Evolutionary conservation across 2,888 invertebrate species (phyloP).

Genomic region (Agonopterix arenella): DNA sequence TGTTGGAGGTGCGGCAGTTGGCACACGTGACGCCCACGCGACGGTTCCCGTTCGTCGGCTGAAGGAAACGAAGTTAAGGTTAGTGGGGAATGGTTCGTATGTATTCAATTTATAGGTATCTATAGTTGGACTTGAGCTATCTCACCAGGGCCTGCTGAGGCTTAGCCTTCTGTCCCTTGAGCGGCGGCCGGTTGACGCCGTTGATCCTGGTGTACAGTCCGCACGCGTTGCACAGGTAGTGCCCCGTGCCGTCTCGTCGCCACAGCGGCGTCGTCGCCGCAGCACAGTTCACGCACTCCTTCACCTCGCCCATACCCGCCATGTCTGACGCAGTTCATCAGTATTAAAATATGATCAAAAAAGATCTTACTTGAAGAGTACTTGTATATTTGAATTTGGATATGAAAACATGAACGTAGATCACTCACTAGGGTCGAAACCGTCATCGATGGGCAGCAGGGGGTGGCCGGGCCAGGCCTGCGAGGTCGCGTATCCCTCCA

Average conservation of each 20-base stretch:
- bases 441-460: constrained; percentile 64
- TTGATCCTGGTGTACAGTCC: constrained; percentile 91
- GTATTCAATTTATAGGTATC: too few relatives aligned
- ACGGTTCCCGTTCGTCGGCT: constrained; percentile 78
- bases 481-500: constrained; percentile 56
- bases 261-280: constrained; percentile 96
- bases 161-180: constrained; percentile 81
- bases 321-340: constrained; percentile 33
- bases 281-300: constrained; percentile 96
- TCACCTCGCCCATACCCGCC: constrained; percentile 78
- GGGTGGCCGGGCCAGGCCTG: constrained; percentile 67
- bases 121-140: neutral
- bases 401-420: neutral
- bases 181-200: constrained; percentile 84
- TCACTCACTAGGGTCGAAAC: constrained; percentile 64
- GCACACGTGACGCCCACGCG: constrained; percentile 91
- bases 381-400: neutral
- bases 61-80: constrained; percentile 9
- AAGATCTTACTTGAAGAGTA: neutral
- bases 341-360: neutral
- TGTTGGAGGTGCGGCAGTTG: constrained; percentile 94
- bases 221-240: constrained; percentile 99
- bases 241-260: constrained; percentile 99
- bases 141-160: constrained; percentile 75
- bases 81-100: neutral